Evolutionary conservation across 1,140 invertebrate species (phyloP).

Genomic region (Atta cephalotes): DNA sequence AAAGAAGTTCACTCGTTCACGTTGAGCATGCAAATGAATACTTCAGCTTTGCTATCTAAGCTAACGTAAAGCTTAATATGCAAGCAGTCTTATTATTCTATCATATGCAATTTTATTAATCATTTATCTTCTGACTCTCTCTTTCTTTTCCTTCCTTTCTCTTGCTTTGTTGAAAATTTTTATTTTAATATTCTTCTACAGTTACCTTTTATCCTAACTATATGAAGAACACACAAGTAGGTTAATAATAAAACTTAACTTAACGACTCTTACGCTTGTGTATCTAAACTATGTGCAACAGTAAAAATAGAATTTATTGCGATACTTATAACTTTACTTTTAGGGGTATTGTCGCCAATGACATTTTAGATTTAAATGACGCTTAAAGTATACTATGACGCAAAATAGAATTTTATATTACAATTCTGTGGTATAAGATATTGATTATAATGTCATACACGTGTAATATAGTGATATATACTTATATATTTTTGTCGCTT

Average conservation of each 20-base stretch:
- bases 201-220: slow-evolving; percentile 12
- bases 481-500: slow-evolving; percentile 13
- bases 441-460: slow-evolving; percentile 23
- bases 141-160: background rate
- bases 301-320: slow-evolving; percentile 57
- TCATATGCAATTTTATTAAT: slow-evolving; percentile 38
- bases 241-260: slow-evolving; percentile 42
- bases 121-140: background rate
- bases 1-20: background rate
- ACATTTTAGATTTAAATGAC: slow-evolving; percentile 53
- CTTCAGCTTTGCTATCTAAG: slow-evolving; percentile 18
- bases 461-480: background rate
- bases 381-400: slow-evolving; percentile 30
- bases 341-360: slow-evolving; percentile 15
- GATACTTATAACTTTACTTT: slow-evolving; percentile 48
- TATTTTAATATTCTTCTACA: background rate
- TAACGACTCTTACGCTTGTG: background rate
- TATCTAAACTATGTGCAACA: slow-evolving; percentile 17
- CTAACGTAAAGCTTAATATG: slow-evolving; percentile 29
- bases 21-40: slow-evolving; percentile 43
- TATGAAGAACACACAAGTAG: background rate
- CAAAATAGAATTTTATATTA: slow-evolving; percentile 45
- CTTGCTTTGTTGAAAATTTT: background rate
- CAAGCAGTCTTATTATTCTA: slow-evolving; percentile 1
- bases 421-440: slow-evolving; percentile 1